Base-by-base conservation (phyloP, 2,888 invertebrate genomes). In the Hemaris fuciformis region DNA sequence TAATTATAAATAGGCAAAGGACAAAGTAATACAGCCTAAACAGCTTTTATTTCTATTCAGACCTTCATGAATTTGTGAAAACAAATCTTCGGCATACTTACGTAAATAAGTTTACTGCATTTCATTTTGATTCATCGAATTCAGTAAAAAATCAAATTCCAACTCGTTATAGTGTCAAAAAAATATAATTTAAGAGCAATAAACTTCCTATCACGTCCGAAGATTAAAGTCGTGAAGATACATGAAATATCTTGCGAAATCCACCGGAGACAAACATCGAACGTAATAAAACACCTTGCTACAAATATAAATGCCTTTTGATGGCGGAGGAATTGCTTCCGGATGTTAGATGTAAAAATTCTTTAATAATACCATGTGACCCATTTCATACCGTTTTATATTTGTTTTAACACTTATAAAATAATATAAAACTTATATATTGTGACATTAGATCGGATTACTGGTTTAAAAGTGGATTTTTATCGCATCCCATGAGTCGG, bases 331-430 rank as follows among this genome's bases (percentile, higher is more conserved):
- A 53, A 53, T 53, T 31, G 53, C 18, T 53, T 27, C 53, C 53
- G 53, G 53, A 53, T 31, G 53, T 53, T 53, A 43, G 43, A 59
- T 43, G 18, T 61, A 61, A 46, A n/a, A 58, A 38, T 20, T 46
- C 18, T 61, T 61, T 58, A 57, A 57, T 43, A 57, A 38, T 41
- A 23, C 42, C 18, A 34, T 41, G 23, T 48, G 61, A 61, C 61
- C 57, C 57, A 20, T 61, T 61, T 61, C 45, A 23, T 61, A 43
- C n/a, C 42, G 18, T 59, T 59, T 61, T 46, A 46, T 48, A 45
- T 61, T 57, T 61, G 57, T 61, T 61, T 61, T 46, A 46, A 57
- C 57, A 61, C 61, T 57, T 46, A 56, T 41, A 57, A 57, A 61
- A 61, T 61, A 43, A 61, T 61, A 61, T 61, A 43, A 61, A 56